Conservation (phyloP, 1,140 invertebrate species). For the Drosophila repleta region DNA sequence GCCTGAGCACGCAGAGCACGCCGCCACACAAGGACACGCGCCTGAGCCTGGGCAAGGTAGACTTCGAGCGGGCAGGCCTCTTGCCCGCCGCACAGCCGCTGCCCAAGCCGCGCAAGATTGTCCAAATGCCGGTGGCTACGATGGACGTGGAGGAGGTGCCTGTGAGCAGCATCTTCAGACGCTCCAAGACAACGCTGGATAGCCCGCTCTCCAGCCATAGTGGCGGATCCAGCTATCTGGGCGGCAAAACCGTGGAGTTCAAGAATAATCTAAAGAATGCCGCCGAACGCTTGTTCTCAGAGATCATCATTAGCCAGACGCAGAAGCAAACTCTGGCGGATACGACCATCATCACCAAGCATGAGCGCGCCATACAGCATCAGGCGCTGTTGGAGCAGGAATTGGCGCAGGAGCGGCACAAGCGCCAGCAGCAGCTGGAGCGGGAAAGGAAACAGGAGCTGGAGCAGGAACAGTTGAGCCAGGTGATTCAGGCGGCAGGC, state of each 20-base stretch:
- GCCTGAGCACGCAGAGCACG: slow-evolving; percentile 59
- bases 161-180: slow-evolving; percentile 64
- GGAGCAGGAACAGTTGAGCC: slow-evolving; percentile 15
- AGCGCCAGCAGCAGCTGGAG: slow-evolving; percentile 35
- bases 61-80: slow-evolving; percentile 70
- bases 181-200: slow-evolving; percentile 78
- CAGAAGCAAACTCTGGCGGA: slow-evolving; percentile 61
- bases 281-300: slow-evolving; percentile 81
- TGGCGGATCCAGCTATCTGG: slow-evolving; percentile 37
- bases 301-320: slow-evolving; percentile 77
- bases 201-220: slow-evolving; percentile 39
- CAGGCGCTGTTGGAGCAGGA: slow-evolving; percentile 71
- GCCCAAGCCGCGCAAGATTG: slow-evolving; percentile 75
- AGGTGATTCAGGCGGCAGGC: slow-evolving; percentile 46
- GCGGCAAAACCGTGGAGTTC: slow-evolving; percentile 74
- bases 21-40: slow-evolving; percentile 71
- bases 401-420: slow-evolving; percentile 50
- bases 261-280: slow-evolving; percentile 83
- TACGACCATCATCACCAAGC: slow-evolving; percentile 76
- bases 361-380: slow-evolving; percentile 72
- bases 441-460: slow-evolving; percentile 13
- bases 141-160: slow-evolving; percentile 72
- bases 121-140: slow-evolving; percentile 75
- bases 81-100: slow-evolving; percentile 68
- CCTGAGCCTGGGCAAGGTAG: slow-evolving; percentile 72